Percentiles rank a stretch among this genome's conserved stretches.
Evolutionary conservation across 2,888 invertebrate genomes (phyloP).

Genomic region (Lathronympha strigana): DNA sequence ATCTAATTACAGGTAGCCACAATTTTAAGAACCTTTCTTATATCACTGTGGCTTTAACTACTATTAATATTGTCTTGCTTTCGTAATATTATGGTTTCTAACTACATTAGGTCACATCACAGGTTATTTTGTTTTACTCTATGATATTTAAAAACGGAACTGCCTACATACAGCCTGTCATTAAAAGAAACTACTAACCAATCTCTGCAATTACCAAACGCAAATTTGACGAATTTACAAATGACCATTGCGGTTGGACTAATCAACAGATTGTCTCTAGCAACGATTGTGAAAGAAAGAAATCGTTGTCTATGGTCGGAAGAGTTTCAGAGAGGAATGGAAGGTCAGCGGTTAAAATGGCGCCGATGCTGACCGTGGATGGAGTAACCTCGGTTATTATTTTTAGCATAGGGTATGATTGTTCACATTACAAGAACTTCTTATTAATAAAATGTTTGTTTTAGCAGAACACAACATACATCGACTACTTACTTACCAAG

Average conservation of each 20-base stretch:
- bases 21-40: too few relatives aligned
- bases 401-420: background rate
- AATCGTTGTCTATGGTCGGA: slow-evolving; percentile 31
- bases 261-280: slow-evolving; percentile 11
- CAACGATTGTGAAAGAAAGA: slow-evolving; percentile 25
- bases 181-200: background rate
- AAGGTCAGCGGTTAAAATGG: slow-evolving; percentile 56
- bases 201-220: slow-evolving; percentile 13
- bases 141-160: slow-evolving; percentile 24
- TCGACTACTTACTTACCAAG: too few relatives aligned
- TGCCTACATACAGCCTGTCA: background rate
- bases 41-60: too few relatives aligned
- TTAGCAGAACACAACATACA: background rate
- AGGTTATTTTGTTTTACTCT: background rate
- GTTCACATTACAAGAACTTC: background rate
- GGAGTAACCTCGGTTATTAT: slow-evolving; percentile 40
- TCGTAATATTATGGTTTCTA: background rate
- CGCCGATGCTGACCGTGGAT: slow-evolving; percentile 48
- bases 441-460: background rate
- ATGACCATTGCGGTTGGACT: slow-evolving; percentile 15
- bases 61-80: background rate
- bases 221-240: slow-evolving; percentile 15
- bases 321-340: slow-evolving; percentile 37
- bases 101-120: background rate
- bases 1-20: too few relatives aligned